Conservation (phyloP, 2,888 invertebrate genomes). For the Nomada goodeniana region DNA sequence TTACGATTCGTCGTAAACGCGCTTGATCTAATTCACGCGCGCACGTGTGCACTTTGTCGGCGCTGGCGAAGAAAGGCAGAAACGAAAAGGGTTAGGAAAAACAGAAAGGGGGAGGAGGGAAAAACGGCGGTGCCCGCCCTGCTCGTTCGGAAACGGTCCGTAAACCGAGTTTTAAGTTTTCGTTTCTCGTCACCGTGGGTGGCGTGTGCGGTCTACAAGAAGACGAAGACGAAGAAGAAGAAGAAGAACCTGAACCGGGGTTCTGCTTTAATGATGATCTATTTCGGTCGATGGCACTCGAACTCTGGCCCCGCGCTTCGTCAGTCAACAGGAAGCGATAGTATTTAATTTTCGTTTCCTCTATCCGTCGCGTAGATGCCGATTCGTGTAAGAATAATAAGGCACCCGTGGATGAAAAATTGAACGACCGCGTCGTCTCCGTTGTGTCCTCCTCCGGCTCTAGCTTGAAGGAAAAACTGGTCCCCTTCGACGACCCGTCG, state of each 20-base stretch:
- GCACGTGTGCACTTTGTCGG: constrained; percentile 38
- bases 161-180: constrained; percentile 55
- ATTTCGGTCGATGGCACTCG: constrained; percentile 69
- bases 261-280: constrained; percentile 68
- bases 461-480: not conserved
- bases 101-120: not conserved
- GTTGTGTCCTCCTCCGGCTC: not conserved
- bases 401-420: constrained; percentile 34
- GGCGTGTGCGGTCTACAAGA: constrained; percentile 42
- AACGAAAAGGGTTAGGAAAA: not conserved
- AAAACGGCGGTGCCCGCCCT: not conserved
- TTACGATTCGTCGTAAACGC: constrained; percentile 40
- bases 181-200: constrained; percentile 59
- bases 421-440: constrained; percentile 2
- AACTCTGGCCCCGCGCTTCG: constrained; percentile 60
- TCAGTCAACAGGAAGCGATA: constrained; percentile 73
- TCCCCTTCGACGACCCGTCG: not conserved
- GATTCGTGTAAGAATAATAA: constrained; percentile 54
- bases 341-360: constrained; percentile 70
- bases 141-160: constrained; percentile 27
- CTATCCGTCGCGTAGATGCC: constrained; percentile 13
- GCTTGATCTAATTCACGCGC: constrained; percentile 39
- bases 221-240: not conserved
- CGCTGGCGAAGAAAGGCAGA: not conserved
- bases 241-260: constrained; percentile 41